A percentile compares a stretch with the other conserved stretches of the same genome.
phyloP scores from a whole-genome alignment of 2,888 invertebrate genomes.

The Eupeodes latifasciatus region DNA sequence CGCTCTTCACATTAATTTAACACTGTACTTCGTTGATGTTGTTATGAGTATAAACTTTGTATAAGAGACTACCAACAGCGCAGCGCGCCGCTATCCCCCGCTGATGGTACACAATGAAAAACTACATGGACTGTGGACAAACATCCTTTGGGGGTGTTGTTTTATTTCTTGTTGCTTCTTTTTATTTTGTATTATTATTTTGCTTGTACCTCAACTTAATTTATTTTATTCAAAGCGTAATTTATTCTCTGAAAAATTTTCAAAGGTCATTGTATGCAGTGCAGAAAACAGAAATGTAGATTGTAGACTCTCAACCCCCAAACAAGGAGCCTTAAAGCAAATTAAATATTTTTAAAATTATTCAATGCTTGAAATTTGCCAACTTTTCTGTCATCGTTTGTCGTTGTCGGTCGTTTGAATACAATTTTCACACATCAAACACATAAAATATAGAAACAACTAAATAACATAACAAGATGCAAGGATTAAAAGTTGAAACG shows the following conservation, averaged over 20 bases:
- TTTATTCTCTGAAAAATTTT: slow-evolving; percentile 13
- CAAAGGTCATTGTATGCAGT: slow-evolving; percentile 22
- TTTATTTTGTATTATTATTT: neutral
- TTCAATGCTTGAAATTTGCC: neutral
- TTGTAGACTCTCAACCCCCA: neutral
- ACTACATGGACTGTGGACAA: slow-evolving; percentile 23
- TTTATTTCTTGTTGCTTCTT: neutral
- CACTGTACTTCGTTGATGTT: neutral
- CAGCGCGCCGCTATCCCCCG: neutral
- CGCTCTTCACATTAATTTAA: neutral
- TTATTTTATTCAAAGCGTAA: slow-evolving; percentile 30
- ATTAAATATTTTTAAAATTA: slow-evolving; percentile 5
- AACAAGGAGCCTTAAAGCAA: neutral
- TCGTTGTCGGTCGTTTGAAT: neutral
- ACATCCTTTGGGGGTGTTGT: slow-evolving; percentile 1
- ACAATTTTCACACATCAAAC: neutral
- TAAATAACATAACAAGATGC: neutral
- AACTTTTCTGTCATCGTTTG: neutral
- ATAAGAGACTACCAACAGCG: too few species aligned
- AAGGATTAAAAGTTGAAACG: neutral
- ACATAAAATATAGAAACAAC: neutral
- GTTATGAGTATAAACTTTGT: neutral
- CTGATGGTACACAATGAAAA: slow-evolving; percentile 3
- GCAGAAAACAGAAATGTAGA: neutral
- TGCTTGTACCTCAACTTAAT: slow-evolving; percentile 11